These are phyloP conservation scores for Leucoraja ocellata DNA, from an alignment of 2,797 vertebrate genomes.

Conservation along the genomic window DNA sequence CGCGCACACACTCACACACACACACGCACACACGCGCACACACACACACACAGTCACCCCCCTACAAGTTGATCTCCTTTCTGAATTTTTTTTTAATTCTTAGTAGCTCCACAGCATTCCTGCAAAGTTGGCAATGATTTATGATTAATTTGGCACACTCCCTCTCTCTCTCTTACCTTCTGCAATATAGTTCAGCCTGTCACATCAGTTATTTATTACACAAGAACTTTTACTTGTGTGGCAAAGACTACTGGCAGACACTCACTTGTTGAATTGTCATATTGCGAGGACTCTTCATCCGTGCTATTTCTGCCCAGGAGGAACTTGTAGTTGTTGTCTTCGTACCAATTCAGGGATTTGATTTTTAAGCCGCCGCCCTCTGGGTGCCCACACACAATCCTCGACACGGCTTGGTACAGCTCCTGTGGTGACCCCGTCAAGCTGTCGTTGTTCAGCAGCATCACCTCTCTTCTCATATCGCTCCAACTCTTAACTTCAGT, in stretches of 20 bases:
- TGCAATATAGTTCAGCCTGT: neutral
- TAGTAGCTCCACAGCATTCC: no score
- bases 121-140: no score
- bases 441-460: conserved; percentile 72
- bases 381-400: conserved; percentile 87
- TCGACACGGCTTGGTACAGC: conserved; percentile 85
- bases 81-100: no score
- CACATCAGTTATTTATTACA: neutral
- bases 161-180: no score
- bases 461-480: conserved; percentile 82
- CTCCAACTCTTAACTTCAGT: conserved; percentile 83
- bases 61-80: neutral
- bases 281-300: conserved; percentile 70
- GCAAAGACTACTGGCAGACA: conserved; percentile 33
- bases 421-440: conserved; percentile 70
- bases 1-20: no score
- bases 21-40: no score
- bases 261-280: conserved; percentile 93
- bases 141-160: no score
- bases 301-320: conserved; percentile 79
- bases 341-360: conserved; percentile 95
- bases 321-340: conserved; percentile 94
- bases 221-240: neutral
- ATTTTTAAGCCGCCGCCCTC: conserved; percentile 92
- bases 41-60: no score